Conservation (phyloP, 2,888 invertebrate species). For the Meliscaeva auricollis region DNA sequence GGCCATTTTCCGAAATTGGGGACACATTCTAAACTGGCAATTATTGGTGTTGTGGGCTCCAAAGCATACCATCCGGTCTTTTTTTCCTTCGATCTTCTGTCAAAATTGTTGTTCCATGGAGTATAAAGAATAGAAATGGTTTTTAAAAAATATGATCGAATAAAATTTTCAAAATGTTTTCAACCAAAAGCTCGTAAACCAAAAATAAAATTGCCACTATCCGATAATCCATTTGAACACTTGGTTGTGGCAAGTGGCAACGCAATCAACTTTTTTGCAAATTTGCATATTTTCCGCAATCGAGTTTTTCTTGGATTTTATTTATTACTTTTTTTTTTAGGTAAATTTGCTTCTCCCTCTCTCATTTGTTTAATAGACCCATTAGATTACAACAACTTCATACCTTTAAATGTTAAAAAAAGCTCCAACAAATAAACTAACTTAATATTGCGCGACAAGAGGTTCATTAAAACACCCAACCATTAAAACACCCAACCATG, state of each 20-base stretch:
- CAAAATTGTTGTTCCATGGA: too few species aligned
- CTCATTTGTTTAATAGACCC: constrained; percentile 31
- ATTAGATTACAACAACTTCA: constrained; percentile 48
- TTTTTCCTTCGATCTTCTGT: too few species aligned
- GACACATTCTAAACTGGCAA: too few species aligned
- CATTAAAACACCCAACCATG: constrained; percentile 75
- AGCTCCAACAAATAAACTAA: constrained; percentile 30
- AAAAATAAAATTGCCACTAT: not conserved
- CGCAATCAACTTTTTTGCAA: constrained; percentile 10
- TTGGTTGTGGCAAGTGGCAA: constrained; percentile 5
- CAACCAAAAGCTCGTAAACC: not conserved
- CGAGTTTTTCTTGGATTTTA: constrained; percentile 44
- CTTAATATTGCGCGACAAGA: constrained; percentile 71
- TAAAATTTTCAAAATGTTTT: not conserved
- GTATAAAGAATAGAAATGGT: too few species aligned
- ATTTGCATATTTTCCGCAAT: constrained; percentile 75
- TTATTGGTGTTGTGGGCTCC: too few species aligned
- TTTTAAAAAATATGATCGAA: too few species aligned
- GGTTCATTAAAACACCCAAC: constrained; percentile 76
- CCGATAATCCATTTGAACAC: not conserved
- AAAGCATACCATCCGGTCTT: too few species aligned
- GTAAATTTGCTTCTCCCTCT: not conserved
- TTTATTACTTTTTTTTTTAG: constrained; percentile 13
- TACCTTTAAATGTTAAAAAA: constrained; percentile 12
- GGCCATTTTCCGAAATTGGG: not conserved